These are phyloP conservation scores for Agrochola lychnidis DNA, from an alignment of 2,888 invertebrate species.

Conservation along the genomic window DNA sequence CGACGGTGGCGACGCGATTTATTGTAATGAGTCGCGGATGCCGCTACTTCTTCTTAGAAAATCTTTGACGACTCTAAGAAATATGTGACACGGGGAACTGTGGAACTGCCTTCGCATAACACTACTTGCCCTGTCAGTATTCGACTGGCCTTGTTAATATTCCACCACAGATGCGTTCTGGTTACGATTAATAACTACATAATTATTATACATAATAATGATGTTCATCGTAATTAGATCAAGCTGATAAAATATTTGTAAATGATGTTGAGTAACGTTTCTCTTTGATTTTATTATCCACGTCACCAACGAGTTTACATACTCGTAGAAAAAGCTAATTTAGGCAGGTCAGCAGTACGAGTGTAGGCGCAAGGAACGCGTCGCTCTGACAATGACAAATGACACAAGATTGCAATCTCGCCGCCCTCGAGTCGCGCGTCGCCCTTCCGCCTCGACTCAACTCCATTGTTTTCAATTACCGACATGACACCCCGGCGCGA, in stretches of 20 bases:
- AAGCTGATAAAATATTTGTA: conserved; percentile 1
- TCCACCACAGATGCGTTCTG: not conserved
- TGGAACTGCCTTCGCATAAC: conserved; percentile 71
- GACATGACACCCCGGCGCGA: conserved; percentile 87
- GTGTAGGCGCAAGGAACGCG: conserved; percentile 83
- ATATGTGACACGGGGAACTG: conserved; percentile 76
- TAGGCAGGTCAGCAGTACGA: conserved; percentile 82
- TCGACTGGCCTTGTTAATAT: conserved; percentile 6
- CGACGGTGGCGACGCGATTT: conserved; percentile 86
- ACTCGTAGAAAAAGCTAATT: conserved; percentile 79
- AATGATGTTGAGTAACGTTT: conserved; percentile 2
- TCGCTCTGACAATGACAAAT: conserved; percentile 94
- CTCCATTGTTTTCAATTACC: conserved; percentile 91
- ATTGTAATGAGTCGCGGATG: conserved; percentile 88
- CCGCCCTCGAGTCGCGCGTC: conserved; percentile 86
- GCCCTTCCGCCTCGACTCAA: conserved; percentile 85
- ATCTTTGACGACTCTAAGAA: conserved; percentile 85
- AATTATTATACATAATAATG: not conserved
- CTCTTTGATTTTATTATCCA: not conserved
- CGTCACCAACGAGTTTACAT: conserved; percentile 49
- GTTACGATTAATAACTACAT: not conserved
- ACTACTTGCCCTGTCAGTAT: conserved; percentile 12
- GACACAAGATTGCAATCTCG: conserved; percentile 94
- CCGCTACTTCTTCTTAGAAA: conserved; percentile 86
- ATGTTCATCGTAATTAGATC: not conserved